These are phyloP conservation scores for Halocynthia aurantium DNA, from an alignment of 23 tunicate species.

Conservation along the genomic window DNA sequence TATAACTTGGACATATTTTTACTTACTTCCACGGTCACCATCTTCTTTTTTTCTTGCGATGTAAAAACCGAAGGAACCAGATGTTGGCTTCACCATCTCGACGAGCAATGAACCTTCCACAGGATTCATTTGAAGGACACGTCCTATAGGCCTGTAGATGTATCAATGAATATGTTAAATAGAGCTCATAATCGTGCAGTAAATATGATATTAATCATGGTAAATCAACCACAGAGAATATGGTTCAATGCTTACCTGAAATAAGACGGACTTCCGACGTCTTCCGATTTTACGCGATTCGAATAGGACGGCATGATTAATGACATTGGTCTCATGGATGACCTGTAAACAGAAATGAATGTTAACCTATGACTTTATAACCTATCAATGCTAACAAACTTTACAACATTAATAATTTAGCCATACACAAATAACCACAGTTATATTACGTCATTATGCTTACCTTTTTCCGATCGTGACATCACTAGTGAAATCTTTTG, in stretches of 20 bases:
- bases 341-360: slow-evolving; percentile 2
- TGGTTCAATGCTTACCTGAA: slow-evolving; percentile 36
- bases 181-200: background rate
- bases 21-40: slow-evolving; percentile 61
- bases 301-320: background rate
- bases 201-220: background rate
- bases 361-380: slow-evolving; percentile 8
- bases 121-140: slow-evolving; percentile 77
- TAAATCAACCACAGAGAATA: no score
- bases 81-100: slow-evolving; percentile 82
- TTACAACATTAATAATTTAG: no score
- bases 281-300: slow-evolving; percentile 9
- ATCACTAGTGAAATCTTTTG: background rate
- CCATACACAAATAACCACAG: no score
- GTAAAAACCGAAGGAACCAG: slow-evolving; percentile 83
- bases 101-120: slow-evolving; percentile 59
- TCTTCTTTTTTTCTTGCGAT: slow-evolving; percentile 48
- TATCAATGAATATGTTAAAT: background rate
- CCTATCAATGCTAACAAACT: no score
- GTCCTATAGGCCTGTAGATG: slow-evolving; percentile 73
- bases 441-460: no score
- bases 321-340: slow-evolving; percentile 7
- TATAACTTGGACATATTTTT: background rate
- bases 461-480: no score
- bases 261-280: slow-evolving; percentile 58